Evolutionary conservation across 2,113 vertebrate genomes (phyloP).

Genomic region (Micromys minutus): DNA sequence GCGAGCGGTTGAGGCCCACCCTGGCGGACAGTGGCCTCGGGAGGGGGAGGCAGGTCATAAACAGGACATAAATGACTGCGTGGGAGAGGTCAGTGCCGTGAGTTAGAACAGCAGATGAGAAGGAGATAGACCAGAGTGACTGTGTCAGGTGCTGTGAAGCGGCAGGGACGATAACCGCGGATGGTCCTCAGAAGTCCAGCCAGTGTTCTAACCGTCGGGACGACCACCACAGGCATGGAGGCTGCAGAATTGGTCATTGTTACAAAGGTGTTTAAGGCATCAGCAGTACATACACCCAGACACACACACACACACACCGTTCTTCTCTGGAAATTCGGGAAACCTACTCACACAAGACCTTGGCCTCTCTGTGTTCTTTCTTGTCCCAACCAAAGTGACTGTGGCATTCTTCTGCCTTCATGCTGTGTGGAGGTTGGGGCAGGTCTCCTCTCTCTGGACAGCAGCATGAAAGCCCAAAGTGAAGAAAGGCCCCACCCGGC

Average conservation of each 20-base stretch:
- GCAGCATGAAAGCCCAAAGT: background rate
- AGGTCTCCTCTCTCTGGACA: background rate
- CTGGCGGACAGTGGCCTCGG: background rate
- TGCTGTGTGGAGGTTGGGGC: no score
- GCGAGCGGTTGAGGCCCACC: background rate
- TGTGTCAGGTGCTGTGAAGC: rapidly evolving
- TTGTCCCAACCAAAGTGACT: rapidly evolving
- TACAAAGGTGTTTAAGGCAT: background rate
- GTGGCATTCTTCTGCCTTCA: background rate
- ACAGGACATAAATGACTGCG: background rate
- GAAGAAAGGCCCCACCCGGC: background rate
- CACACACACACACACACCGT: background rate
- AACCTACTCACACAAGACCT: background rate
- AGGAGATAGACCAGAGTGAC: background rate
- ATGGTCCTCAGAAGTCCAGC: background rate
- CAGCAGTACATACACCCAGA: background rate
- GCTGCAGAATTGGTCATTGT: background rate
- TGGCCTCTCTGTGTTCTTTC: background rate
- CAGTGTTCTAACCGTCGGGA: rapidly evolving
- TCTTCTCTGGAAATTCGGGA: background rate
- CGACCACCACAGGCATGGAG: background rate
- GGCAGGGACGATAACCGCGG: background rate
- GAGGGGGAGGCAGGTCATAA: background rate
- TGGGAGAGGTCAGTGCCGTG: rapidly evolving
- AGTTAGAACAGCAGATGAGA: background rate